Base-by-base conservation (phyloP, 2,888 invertebrate species). In the Stegana nigrithorax region DNA sequence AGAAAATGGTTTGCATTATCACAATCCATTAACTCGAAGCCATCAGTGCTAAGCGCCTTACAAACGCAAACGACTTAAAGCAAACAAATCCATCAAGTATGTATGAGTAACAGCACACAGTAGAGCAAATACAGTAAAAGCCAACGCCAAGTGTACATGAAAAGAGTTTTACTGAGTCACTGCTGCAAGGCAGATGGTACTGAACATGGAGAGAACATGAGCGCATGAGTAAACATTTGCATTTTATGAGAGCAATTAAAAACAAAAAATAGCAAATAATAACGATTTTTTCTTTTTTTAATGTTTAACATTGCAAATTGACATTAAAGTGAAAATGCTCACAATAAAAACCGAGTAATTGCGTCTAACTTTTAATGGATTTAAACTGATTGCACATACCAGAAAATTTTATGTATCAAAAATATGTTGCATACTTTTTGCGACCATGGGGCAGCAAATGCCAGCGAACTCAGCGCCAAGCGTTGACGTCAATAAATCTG, bases 41-140 rank as follows among this genome's bases (percentile, higher is more conserved):
- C 71, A 75, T 75, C 74, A 74, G 65, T 66, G 44, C 64, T 72
- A 73, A 75, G 75, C 74, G 67, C 73, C 67, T 75, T 75, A 75
- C 69, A 5, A 6, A 10, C 39, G 10, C 4, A 39, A 10, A 39
- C 39, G 39, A 39, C 32, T 32, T 32, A n/a, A 10, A 32, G 32
- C 10, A 32, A 32, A 32, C 32, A 39, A n/a, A 39, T 39, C n/a
- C 17, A 39, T 39, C 39, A n/a, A 39, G n/a, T 39, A n/a, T n/a
- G n/a, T n/a, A n/a, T 39, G 14, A 5, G 39, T 39, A 14, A 39
- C 10, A 39, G 6, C 14, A 39, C 6, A 39, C 14, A n/a, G 39
- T 36, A 36, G n/a, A 5, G n/a, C 3, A 32, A 32, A 32, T 32
- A 32, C 10, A 32, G 32, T n/a, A 2, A 32, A 12, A 12, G n/a